A percentile compares a stretch with the other conserved stretches of the same genome.
These are phyloP conservation scores for Hydrozoanthus tunicans DNA, from an alignment of 64 coral and sea anemone genomes.

Conservation along the genomic window DNA sequence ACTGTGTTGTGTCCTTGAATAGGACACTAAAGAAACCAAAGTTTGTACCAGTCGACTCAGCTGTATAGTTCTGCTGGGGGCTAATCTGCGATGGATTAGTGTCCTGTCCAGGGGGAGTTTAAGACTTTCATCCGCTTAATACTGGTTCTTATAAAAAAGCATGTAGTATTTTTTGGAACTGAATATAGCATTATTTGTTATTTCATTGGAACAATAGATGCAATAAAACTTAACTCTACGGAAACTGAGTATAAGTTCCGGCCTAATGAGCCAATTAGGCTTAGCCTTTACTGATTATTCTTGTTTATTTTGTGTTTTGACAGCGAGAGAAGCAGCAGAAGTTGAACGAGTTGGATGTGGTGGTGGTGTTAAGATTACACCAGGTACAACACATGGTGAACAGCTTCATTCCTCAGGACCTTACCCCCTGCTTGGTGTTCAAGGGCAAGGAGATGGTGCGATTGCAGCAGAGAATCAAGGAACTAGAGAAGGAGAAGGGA, in stretches of 20 bases:
- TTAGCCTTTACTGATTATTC: not conserved
- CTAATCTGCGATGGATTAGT: too few relatives aligned
- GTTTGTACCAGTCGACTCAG: too few relatives aligned
- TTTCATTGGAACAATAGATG: too few relatives aligned
- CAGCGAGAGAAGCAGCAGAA: constrained; percentile 99
- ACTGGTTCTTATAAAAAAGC: too few relatives aligned
- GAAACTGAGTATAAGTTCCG: not conserved
- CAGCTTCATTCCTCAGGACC: constrained; percentile 79
- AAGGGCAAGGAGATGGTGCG: constrained; percentile 76
- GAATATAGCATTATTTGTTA: too few relatives aligned
- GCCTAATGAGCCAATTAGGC: not conserved
- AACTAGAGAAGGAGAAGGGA: constrained; percentile 94
- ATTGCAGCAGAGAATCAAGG: constrained; percentile 85
- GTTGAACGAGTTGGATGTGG: constrained; percentile 97
- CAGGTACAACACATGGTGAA: constrained; percentile 94
- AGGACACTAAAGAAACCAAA: too few relatives aligned
- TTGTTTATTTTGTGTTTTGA: not conserved
- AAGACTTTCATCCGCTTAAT: too few relatives aligned
- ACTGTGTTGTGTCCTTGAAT: too few relatives aligned
- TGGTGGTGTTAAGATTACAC: constrained; percentile 81
- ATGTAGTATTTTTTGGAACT: too few relatives aligned
- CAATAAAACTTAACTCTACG: too few relatives aligned
- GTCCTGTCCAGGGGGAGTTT: too few relatives aligned
- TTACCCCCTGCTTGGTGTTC: constrained; percentile 81
- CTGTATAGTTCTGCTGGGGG: too few relatives aligned